Evolutionary conservation across 2,797 vertebrate species (phyloP).

Genomic region (Miichthys miiuy): DNA sequence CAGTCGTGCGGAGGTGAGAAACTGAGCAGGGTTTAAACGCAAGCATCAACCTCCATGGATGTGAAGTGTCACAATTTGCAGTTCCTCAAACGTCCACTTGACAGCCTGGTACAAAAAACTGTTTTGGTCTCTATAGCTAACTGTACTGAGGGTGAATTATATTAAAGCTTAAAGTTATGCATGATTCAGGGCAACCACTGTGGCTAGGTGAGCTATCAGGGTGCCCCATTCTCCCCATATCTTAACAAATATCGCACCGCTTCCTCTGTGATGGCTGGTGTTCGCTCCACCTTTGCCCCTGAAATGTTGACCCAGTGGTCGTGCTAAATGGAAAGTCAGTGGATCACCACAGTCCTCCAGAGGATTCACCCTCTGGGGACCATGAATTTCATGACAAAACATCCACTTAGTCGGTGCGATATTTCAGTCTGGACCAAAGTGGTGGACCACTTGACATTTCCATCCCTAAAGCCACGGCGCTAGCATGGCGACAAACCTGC

Average conservation of each 20-base stretch:
- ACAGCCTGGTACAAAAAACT: too few relatives aligned
- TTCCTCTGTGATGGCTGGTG: neutral
- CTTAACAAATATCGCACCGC: neutral
- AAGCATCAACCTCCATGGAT: too few relatives aligned
- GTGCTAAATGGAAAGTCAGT: neutral
- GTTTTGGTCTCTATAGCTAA: too few relatives aligned
- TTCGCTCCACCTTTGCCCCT: neutral
- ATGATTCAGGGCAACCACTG: too few relatives aligned
- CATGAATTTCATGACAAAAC: neutral
- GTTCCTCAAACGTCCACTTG: too few relatives aligned
- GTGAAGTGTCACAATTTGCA: too few relatives aligned
- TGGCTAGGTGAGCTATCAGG: too few relatives aligned
- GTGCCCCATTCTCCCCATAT: too few relatives aligned
- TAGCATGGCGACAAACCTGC: neutral
- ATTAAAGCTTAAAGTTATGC: too few relatives aligned
- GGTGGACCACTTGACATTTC: rapidly evolving
- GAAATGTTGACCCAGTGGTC: neutral
- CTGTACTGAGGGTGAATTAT: too few relatives aligned
- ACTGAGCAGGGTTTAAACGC: neutral
- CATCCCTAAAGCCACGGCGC: neutral
- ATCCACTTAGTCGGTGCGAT: neutral
- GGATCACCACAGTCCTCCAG: neutral
- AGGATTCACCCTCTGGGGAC: neutral
- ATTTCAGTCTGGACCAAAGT: neutral
- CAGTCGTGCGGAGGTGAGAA: neutral